These are phyloP conservation scores for Lemur catta DNA, from an alignment of 2,797 vertebrate genomes.

Conservation along the genomic window DNA sequence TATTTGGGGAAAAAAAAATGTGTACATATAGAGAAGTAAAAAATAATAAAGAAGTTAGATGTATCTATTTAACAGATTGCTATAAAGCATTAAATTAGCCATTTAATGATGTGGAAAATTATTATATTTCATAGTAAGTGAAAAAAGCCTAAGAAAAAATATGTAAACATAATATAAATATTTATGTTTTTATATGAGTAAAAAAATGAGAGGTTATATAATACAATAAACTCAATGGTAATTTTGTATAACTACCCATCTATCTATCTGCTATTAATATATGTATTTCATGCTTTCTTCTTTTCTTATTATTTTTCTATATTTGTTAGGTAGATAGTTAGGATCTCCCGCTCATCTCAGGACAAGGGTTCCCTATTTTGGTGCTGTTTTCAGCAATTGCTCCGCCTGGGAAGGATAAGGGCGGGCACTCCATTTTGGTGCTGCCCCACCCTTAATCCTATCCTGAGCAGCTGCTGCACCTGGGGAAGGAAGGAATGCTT, in stretches of 20 bases:
- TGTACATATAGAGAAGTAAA: not conserved
- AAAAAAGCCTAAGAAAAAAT: not conserved
- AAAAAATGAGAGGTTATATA: not conserved
- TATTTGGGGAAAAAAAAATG: not conserved
- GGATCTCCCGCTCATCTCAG: no score
- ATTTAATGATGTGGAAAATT: not conserved
- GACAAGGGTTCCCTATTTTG: no score
- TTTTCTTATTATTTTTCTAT: not conserved
- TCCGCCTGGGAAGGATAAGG: no score
- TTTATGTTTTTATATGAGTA: not conserved
- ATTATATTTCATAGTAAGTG: not conserved
- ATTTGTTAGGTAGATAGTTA: no score
- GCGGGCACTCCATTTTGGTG: no score
- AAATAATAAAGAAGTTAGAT: not conserved
- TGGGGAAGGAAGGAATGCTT: no score
- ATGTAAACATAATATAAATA: not conserved
- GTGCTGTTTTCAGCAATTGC: no score
- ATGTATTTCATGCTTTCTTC: not conserved
- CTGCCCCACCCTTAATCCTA: no score
- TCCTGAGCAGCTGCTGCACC: no score
- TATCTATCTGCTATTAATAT: not conserved
- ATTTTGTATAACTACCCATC: not conserved
- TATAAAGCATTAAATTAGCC: not conserved
- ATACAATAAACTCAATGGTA: not conserved
- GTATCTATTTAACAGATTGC: not conserved